Conservation (phyloP, 2,113 vertebrate species). For the Meriones unguiculatus region DNA sequence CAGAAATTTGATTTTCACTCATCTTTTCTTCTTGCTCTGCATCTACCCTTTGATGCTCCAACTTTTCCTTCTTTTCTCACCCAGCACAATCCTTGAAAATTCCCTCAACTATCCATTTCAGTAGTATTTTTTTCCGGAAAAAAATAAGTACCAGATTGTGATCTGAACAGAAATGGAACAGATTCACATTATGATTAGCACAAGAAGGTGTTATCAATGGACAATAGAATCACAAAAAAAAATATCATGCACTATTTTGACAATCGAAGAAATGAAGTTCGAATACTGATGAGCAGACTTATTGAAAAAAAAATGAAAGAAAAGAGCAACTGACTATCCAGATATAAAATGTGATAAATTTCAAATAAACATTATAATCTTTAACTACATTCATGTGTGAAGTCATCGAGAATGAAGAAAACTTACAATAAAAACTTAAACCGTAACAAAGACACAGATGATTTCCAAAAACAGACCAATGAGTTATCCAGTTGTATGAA, state of each 20-base stretch:
- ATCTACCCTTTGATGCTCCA: not conserved
- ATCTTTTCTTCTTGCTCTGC: not conserved
- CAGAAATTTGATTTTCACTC: not conserved
- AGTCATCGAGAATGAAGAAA: too few species aligned
- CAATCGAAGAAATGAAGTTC: not conserved
- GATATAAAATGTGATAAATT: too few species aligned
- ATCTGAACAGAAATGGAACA: not conserved
- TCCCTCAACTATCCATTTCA: not conserved
- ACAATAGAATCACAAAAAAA: not conserved
- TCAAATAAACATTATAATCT: too few species aligned
- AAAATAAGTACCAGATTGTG: not conserved
- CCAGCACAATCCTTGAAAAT: not conserved
- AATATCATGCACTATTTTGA: not conserved
- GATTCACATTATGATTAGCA: not conserved
- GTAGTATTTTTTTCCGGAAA: not conserved
- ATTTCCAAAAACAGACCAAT: too few species aligned
- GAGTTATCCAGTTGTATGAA: too few species aligned
- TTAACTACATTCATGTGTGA: too few species aligned
- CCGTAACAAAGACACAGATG: too few species aligned
- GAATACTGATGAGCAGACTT: not conserved
- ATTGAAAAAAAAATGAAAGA: not conserved
- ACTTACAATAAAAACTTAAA: too few species aligned
- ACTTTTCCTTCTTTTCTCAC: not conserved
- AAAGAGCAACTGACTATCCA: not conserved
- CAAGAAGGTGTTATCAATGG: not conserved